Conservation (phyloP, 2,888 invertebrate genomes). For the Monopis laevigella region DNA sequence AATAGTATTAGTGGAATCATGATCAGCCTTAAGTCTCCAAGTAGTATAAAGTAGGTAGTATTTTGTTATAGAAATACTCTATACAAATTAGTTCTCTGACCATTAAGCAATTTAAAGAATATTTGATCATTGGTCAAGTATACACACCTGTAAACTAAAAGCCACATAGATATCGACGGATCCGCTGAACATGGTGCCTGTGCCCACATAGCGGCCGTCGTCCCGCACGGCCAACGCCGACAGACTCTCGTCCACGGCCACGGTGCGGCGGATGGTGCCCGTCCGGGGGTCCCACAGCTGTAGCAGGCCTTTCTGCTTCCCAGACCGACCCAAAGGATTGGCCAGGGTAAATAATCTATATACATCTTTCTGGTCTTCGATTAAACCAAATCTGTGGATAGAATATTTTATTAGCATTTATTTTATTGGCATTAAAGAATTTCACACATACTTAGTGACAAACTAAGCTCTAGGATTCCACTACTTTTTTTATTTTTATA, state of each 20-base stretch:
- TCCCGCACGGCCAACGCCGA: conserved; percentile 88
- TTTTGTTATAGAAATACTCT: no score
- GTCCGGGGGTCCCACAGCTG: conserved; percentile 79
- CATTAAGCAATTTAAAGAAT: no score
- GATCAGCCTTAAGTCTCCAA: no score
- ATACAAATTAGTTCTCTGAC: no score
- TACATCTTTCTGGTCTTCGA: conserved; percentile 73
- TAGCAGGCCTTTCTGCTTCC: conserved; percentile 77
- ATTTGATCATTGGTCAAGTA: no score
- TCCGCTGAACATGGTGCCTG: conserved; percentile 94
- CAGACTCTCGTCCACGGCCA: conserved; percentile 76
- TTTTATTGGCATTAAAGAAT: no score
- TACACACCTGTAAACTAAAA: conserved; percentile 84
- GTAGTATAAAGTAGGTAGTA: no score
- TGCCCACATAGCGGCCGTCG: conserved; percentile 91
- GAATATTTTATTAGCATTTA: neutral
- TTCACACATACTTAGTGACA: no score
- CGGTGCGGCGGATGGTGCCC: conserved; percentile 65
- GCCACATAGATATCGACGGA: conserved; percentile 90
- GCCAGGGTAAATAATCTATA: conserved; percentile 80
- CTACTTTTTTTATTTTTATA: no score
- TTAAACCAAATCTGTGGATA: conserved; percentile 70
- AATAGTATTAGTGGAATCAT: no score
- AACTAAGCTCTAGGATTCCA: no score
- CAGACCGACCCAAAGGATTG: conserved; percentile 80